A percentile compares a stretch with the other conserved stretches of the same genome.
These are phyloP conservation scores for Intellagama lesueurii DNA, from an alignment of 2,797 vertebrate species.

Conservation along the genomic window DNA sequence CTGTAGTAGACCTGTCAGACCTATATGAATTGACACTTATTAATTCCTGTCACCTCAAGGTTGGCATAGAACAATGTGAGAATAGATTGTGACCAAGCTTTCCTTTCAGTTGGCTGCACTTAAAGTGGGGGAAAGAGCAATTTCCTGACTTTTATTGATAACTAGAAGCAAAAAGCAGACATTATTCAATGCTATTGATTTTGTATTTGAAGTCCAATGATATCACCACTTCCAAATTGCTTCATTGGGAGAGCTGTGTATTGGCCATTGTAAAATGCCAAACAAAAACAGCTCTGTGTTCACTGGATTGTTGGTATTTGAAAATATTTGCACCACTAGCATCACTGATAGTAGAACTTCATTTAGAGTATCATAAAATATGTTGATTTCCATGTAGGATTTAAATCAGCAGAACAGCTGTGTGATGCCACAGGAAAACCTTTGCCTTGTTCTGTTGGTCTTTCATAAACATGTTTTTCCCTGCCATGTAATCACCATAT, in stretches of 20 bases:
- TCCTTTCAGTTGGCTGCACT: constrained; percentile 25
- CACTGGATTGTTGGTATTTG: background rate
- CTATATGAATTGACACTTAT: constrained; percentile 34
- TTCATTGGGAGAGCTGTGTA: background rate
- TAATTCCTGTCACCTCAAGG: constrained; percentile 51
- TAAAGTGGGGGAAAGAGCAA: constrained; percentile 32
- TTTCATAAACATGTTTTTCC: background rate
- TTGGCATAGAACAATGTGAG: constrained; percentile 21
- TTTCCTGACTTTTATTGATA: constrained; percentile 22
- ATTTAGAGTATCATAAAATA: background rate
- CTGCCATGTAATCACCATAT: background rate
- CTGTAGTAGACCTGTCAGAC: constrained; percentile 7
- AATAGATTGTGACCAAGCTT: constrained; percentile 19
- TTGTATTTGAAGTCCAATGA: background rate
- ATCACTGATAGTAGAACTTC: background rate
- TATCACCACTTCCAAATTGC: constrained; percentile 6
- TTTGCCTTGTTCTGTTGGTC: background rate
- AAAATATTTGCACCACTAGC: constrained; percentile 16
- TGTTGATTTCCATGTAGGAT: constrained; percentile 10
- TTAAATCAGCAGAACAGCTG: constrained; percentile 16
- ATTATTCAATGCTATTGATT: constrained; percentile 15
- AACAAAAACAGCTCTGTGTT: background rate
- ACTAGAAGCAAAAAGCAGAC: constrained; percentile 13
- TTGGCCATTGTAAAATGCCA: background rate
- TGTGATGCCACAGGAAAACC: too few species aligned